Evolutionary conservation across 2,888 invertebrate species (phyloP).

Genomic region (Heliconius sara): DNA sequence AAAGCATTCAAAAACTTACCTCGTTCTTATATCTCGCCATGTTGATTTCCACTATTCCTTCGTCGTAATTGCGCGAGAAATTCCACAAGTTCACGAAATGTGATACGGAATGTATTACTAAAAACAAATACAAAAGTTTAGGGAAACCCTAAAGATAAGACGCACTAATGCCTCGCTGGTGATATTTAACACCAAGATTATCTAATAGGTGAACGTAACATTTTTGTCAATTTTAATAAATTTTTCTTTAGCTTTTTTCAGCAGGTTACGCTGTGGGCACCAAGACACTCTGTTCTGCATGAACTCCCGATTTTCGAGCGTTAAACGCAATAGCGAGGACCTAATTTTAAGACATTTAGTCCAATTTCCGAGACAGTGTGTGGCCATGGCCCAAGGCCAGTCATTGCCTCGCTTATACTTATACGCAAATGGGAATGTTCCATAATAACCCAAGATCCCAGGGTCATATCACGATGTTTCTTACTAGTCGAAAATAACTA

Average conservation of each 20-base stretch:
- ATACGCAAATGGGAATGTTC: too few species aligned
- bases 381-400: too few species aligned
- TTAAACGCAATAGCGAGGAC: too few species aligned
- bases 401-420: too few species aligned
- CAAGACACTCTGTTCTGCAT: background rate
- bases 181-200: conserved; percentile 31
- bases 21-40: conserved; percentile 77
- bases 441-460: too few species aligned
- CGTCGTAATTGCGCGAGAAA: conserved; percentile 80
- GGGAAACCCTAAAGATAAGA: conserved; percentile 34
- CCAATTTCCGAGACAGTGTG: too few species aligned
- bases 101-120: conserved; percentile 81
- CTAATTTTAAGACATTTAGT: too few species aligned
- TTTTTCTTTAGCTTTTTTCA: background rate
- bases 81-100: conserved; percentile 83
- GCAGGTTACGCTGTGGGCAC: background rate
- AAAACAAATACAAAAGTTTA: conserved; percentile 53
- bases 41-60: conserved; percentile 72
- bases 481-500: too few species aligned
- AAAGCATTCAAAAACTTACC: conserved; percentile 58
- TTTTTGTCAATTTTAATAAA: background rate
- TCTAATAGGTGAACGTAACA: background rate
- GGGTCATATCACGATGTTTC: too few species aligned
- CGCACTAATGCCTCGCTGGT: conserved; percentile 5
- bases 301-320: too few species aligned